Conservation (phyloP, 2,888 invertebrate species). For the Zhuqinia jingwanae region DNA sequence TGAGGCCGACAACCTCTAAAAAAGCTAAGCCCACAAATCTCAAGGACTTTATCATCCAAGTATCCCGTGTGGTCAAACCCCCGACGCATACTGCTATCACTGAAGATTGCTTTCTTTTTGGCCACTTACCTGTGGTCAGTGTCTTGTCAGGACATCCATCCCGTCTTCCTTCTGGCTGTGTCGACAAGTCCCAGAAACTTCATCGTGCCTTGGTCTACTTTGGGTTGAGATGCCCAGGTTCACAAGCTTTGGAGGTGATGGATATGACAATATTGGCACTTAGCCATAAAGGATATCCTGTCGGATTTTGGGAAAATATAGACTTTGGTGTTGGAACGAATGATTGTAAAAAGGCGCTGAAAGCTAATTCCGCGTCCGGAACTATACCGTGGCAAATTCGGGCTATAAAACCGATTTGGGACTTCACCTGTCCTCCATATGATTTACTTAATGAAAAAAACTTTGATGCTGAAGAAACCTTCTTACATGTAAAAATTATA, state of each 20-base stretch:
- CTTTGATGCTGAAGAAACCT: neutral
- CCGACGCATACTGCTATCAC: no score
- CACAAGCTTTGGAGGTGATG: neutral
- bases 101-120: neutral
- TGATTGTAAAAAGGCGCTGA: neutral
- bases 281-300: slow-evolving; percentile 22
- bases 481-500: slow-evolving; percentile 9
- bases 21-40: neutral
- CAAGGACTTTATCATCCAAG: neutral
- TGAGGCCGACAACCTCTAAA: neutral
- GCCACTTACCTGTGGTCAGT: neutral
- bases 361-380: neutral
- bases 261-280: neutral
- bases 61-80: neutral
- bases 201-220: neutral
- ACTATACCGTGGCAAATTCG: neutral
- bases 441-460: neutral
- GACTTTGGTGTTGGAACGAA: neutral
- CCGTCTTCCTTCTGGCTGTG: neutral
- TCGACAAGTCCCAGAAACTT: neutral
- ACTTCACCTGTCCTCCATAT: neutral
- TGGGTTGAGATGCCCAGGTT: slow-evolving; percentile 21
- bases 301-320: neutral
- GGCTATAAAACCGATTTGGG: neutral
- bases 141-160: neutral